Conservation (phyloP, 1,140 invertebrate genomes). For the Aphidius ervi region DNA sequence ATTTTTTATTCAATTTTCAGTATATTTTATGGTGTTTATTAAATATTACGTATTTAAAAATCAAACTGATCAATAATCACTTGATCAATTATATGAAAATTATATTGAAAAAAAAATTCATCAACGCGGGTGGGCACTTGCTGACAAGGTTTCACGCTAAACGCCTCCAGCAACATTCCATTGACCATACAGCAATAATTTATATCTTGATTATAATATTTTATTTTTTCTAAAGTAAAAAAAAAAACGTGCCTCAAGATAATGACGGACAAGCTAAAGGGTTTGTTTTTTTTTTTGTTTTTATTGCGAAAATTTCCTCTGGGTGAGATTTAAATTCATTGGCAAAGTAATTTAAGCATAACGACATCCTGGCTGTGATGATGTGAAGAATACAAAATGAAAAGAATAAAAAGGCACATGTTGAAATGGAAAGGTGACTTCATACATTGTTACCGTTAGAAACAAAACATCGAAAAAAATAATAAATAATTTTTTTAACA, state of each 20-base stretch:
- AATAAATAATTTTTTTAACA: too few species aligned
- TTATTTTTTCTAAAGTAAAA: neutral
- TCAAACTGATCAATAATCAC: too few species aligned
- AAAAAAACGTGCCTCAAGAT: constrained; percentile 2
- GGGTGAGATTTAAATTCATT: constrained; percentile 9
- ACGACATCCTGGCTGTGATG: constrained; percentile 3
- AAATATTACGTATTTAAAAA: too few species aligned
- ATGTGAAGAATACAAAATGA: constrained; percentile 3
- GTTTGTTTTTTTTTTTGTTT: neutral
- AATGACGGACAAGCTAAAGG: neutral
- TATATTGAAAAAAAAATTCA: neutral
- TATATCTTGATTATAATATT: neutral
- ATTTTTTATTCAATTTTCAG: too few species aligned
- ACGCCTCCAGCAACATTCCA: constrained; percentile 5
- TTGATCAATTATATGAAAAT: neutral
- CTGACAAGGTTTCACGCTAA: constrained; percentile 1
- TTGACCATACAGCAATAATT: constrained; percentile 6
- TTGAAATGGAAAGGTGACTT: constrained; percentile 12
- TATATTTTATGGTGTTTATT: too few species aligned
- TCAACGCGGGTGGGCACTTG: constrained; percentile 10
- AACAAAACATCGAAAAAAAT: too few species aligned
- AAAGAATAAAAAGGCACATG: neutral
- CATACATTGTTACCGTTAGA: constrained; percentile 5
- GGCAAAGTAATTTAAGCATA: neutral
- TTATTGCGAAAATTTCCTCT: neutral